These are phyloP conservation scores for Diadumene lineata DNA, from an alignment of 92 coral and sea anemone genomes.

Conservation along the genomic window DNA sequence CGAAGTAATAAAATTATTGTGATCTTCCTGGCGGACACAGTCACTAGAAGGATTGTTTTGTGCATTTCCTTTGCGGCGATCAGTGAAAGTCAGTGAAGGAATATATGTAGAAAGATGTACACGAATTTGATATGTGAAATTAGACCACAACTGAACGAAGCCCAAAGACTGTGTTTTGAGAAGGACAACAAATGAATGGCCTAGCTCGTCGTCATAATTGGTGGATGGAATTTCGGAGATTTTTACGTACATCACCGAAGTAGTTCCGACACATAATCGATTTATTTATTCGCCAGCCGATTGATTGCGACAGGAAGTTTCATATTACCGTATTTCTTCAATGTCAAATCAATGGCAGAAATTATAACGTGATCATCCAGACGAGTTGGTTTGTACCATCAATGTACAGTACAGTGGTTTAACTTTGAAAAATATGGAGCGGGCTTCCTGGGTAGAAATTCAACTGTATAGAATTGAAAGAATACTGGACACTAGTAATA, in stretches of 20 bases:
- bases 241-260: neutral
- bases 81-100: too few relatives aligned
- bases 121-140: too few relatives aligned
- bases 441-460: neutral
- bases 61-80: too few relatives aligned
- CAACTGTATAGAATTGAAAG: neutral
- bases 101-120: too few relatives aligned
- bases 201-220: neutral
- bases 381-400: neutral
- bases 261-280: neutral
- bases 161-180: neutral
- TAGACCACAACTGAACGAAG: neutral
- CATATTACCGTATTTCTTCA: too few relatives aligned
- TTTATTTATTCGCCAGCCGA: neutral
- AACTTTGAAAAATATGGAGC: neutral
- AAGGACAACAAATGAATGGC: neutral
- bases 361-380: neutral
- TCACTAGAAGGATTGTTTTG: too few relatives aligned
- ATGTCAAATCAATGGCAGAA: neutral
- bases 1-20: too few relatives aligned
- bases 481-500: slow-evolving; percentile 6
- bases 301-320: neutral
- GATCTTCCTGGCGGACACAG: too few relatives aligned
- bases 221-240: neutral
- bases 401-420: neutral